phyloP scores from a whole-genome alignment of 2,113 vertebrate species.

The Tor tambroides region DNA sequence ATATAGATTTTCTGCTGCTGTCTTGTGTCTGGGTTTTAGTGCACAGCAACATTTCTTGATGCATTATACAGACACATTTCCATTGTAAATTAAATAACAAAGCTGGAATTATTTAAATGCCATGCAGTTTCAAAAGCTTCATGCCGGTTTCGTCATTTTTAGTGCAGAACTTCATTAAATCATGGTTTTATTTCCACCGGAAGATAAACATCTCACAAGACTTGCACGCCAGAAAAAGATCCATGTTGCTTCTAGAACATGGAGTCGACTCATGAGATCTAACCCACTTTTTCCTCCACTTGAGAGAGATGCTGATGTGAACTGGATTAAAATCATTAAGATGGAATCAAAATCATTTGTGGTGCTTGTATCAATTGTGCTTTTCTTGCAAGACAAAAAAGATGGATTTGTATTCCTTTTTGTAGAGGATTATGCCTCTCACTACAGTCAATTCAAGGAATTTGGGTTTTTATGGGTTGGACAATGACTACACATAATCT shows the following conservation, averaged over 20 bases:
- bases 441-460: neutral
- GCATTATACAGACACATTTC: conserved; percentile 24
- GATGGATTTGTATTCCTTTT: neutral
- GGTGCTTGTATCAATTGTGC: conserved; percentile 14
- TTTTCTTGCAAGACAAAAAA: neutral
- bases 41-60: neutral
- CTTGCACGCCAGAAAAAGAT: conserved; percentile 39
- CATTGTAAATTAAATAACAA: conserved; percentile 29
- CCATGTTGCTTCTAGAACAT: conserved; percentile 48
- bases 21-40: neutral
- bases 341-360: conserved; percentile 29
- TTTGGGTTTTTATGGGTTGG: neutral
- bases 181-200: conserved; percentile 11
- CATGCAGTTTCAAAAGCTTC: conserved; percentile 13
- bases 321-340: conserved; percentile 52
- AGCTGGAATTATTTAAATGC: conserved; percentile 16
- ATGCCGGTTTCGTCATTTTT: neutral
- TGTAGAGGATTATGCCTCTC: neutral
- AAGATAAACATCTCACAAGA: conserved; percentile 34
- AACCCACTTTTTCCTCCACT: conserved; percentile 50
- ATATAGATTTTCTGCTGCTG: conserved; percentile 10
- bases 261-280: conserved; percentile 57
- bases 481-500: conserved; percentile 1
- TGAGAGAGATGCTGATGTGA: conserved; percentile 39
- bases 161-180: conserved; percentile 20